Base-by-base conservation (phyloP, 2,113 vertebrate species). In the Rhinoderma darwinii region DNA sequence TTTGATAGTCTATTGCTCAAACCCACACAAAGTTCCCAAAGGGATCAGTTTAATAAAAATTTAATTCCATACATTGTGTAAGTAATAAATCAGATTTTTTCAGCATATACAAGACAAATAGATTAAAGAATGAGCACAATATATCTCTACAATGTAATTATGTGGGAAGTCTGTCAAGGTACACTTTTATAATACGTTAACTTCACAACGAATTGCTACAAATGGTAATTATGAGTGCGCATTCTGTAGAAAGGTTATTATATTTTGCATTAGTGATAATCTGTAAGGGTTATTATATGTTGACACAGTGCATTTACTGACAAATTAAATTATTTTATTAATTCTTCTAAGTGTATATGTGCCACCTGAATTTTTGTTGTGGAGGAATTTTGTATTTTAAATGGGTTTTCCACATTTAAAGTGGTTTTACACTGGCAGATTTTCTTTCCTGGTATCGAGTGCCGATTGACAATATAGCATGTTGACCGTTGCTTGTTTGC, bases 81-180 rank as follows among this genome's bases (percentile, higher is more conserved):
- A 61, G 78, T 81, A 81, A 81, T 81, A 81, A 81, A 81, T 81
- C 78, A 81, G 54, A 81, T 61, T 41, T 63, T 35, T 50, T 63
- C 37, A 12, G 35, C 78, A 61, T 35, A 37, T 54, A 50, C 27
- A 77, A 54, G 76, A 78, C 76, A 78, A 78, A 78, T 54, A n/a
- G 76, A 50, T 78, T 78, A 78, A 35, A 37, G 32, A 5, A 54
- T 11, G 8, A 18, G 68, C 68, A 41, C 35, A 35, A 72, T 72
- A 41, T 25, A 41, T 41, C 35, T 41, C 18, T 39, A 25, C 35
- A 39, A 72, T 25, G 37, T 72, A 41, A 72, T 72, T 72, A 72
- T 41, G 68, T 41, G 68, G 66, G 68, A 22, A 41, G 18, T 41
- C 37, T 4, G 37, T 35, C 66, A 70, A 20, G 35, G 63, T 32